These are phyloP conservation scores for Sycophaga agraensis DNA, from an alignment of 1,140 invertebrate species.

Conservation along the genomic window DNA sequence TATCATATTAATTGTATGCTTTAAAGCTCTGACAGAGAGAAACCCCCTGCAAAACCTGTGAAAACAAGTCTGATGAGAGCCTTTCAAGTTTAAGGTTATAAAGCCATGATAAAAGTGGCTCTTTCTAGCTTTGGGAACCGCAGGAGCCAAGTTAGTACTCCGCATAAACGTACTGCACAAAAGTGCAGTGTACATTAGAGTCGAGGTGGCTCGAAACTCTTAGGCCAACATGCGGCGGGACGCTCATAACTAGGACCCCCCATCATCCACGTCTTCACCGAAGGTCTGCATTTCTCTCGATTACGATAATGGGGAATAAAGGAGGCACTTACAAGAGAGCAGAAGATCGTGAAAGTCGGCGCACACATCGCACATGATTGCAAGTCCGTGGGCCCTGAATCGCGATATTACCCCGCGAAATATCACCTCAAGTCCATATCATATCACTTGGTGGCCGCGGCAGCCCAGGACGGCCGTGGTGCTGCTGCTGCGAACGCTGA, in stretches of 20 bases:
- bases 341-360: conserved; percentile 76
- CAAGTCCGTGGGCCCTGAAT: conserved; percentile 44
- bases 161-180: too few species aligned
- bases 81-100: too few species aligned
- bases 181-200: too few species aligned
- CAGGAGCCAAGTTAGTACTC: too few species aligned
- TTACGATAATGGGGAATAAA: background rate
- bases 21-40: too few species aligned
- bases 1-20: too few species aligned
- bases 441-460: conserved; percentile 20
- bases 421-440: conserved; percentile 33
- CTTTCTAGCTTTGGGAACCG: too few species aligned
- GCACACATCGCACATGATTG: conserved; percentile 76
- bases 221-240: background rate
- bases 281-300: too few species aligned
- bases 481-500: conserved; percentile 7
- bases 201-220: too few species aligned
- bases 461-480: conserved; percentile 4
- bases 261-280: background rate
- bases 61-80: too few species aligned
- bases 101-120: too few species aligned
- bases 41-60: too few species aligned
- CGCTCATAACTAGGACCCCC: background rate
- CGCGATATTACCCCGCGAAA: conserved; percentile 37
- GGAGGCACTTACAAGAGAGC: conserved; percentile 69